Evolutionary conservation across 2,888 invertebrate genomes (phyloP).

Genomic region (Pammene aurita): DNA sequence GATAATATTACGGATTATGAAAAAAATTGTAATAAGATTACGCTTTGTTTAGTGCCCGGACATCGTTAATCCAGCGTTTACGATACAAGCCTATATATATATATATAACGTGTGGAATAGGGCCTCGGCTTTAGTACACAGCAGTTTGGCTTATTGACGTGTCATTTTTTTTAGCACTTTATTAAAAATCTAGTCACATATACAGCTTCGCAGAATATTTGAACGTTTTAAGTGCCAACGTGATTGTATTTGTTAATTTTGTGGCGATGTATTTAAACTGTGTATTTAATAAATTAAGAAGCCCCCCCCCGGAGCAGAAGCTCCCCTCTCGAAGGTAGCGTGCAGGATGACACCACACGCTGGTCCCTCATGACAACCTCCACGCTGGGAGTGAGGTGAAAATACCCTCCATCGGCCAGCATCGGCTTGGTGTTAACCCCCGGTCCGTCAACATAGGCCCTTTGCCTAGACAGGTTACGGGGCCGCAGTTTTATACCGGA

Average conservation of each 20-base stretch:
- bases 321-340: too few relatives aligned
- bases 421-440: too few relatives aligned
- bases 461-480: too few relatives aligned
- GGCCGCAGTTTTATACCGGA: too few relatives aligned
- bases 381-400: too few relatives aligned
- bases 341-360: too few relatives aligned
- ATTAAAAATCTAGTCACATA: not conserved
- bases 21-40: not conserved
- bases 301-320: too few relatives aligned
- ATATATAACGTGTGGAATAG: not conserved
- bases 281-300: too few relatives aligned
- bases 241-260: not conserved
- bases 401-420: too few relatives aligned
- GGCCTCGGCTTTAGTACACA: not conserved
- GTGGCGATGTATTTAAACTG: not conserved
- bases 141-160: not conserved
- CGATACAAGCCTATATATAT: not conserved
- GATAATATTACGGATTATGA: conserved; percentile 5
- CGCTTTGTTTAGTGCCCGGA: not conserved
- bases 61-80: conserved; percentile 8
- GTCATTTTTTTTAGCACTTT: too few relatives aligned
- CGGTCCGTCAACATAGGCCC: too few relatives aligned
- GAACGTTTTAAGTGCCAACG: not conserved
- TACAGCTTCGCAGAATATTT: conserved; percentile 12
- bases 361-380: too few relatives aligned